phyloP scores from a whole-genome alignment of 2,797 vertebrate genomes.

The Lepilemur septentrionalis region DNA sequence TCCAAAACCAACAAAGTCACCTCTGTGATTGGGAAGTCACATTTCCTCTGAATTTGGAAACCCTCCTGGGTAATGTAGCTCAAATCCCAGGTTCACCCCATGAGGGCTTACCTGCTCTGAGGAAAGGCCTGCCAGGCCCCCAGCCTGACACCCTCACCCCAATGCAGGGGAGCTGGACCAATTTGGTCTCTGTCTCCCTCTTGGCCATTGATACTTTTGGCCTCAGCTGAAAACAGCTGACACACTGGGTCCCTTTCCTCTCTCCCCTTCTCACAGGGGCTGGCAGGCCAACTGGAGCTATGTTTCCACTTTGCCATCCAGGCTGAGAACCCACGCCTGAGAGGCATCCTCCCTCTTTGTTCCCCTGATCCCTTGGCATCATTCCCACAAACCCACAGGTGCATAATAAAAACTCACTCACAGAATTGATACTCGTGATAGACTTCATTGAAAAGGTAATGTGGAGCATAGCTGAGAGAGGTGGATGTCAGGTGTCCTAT shows the following conservation, averaged over 20 bases:
- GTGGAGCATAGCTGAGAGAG: background rate
- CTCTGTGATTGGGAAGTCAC: background rate
- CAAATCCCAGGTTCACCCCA: background rate
- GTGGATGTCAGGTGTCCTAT: too few relatives aligned
- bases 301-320: background rate
- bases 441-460: background rate
- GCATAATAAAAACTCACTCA: background rate
- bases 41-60: background rate
- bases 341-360: background rate
- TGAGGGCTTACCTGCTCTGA: background rate
- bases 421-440: background rate
- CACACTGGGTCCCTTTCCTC: background rate
- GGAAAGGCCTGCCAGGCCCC: background rate
- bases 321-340: background rate
- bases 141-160: too few relatives aligned
- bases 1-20: background rate
- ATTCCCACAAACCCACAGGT: background rate
- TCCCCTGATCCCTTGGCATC: background rate
- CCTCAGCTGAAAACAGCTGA: background rate
- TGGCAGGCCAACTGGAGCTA: background rate
- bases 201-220: background rate
- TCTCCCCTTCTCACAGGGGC: background rate
- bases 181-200: background rate
- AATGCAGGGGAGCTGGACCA: background rate
- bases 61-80: background rate